Evolutionary conservation across 2,888 invertebrate genomes (phyloP).

Genomic region (Synanthedon andrenaeformis): DNA sequence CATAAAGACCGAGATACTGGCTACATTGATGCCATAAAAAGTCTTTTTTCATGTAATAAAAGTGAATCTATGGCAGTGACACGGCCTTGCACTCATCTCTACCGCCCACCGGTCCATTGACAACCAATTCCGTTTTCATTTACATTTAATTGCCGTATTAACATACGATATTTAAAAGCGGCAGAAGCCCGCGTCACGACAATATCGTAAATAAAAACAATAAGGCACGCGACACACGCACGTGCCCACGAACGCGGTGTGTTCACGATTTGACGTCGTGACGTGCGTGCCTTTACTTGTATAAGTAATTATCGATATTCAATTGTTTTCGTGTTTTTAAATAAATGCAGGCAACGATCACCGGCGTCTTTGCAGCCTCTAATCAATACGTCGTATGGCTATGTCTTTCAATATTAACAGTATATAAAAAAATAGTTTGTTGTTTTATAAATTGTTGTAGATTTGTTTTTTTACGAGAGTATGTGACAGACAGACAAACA

Average conservation of each 20-base stretch:
- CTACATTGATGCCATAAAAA: too few species aligned
- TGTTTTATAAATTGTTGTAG: too few species aligned
- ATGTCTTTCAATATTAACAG: too few species aligned
- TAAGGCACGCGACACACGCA: conserved; percentile 39
- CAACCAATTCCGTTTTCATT: conserved; percentile 23
- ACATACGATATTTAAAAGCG: conserved; percentile 19
- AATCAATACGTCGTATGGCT: too few species aligned
- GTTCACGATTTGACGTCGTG: conserved; percentile 46
- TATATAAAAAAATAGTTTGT: too few species aligned
- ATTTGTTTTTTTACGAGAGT: too few species aligned
- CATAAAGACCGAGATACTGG: too few species aligned
- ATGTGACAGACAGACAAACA: too few species aligned
- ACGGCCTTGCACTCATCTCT: not conserved
- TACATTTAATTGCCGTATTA: conserved; percentile 20
- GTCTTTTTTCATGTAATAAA: too few species aligned
- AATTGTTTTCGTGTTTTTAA: not conserved
- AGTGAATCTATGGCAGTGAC: too few species aligned
- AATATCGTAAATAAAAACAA: conserved; percentile 1
- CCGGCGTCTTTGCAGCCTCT: too few species aligned
- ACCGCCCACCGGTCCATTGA: conserved; percentile 11
- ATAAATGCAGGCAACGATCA: not conserved
- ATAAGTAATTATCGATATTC: conserved; percentile 6
- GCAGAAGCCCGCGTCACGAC: conserved; percentile 6
- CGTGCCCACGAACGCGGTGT: conserved; percentile 33
- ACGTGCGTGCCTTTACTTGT: conserved; percentile 23